phyloP scores from a whole-genome alignment of 2,888 invertebrate genomes.

The Psylliodes chrysocephalus region DNA sequence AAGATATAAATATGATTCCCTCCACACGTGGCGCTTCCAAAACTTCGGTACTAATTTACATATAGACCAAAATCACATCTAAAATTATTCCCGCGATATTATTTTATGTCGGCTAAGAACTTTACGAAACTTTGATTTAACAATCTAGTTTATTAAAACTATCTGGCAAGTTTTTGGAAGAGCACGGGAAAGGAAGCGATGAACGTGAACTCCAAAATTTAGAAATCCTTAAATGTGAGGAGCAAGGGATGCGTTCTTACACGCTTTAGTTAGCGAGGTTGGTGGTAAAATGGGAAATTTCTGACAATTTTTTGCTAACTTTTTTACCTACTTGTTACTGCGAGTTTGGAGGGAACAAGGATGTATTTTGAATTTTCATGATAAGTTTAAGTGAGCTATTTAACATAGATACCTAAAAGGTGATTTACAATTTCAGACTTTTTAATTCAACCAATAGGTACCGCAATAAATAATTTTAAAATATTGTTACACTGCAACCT shows the following conservation, averaged over 20 bases:
- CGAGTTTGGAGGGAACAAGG: no score
- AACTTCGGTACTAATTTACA: constrained; percentile 47
- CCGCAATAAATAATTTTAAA: no score
- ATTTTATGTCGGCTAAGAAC: constrained; percentile 43
- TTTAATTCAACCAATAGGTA: no score
- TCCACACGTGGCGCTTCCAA: constrained; percentile 42
- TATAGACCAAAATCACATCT: constrained; percentile 46
- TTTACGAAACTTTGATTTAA: constrained; percentile 39
- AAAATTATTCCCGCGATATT: constrained; percentile 47
- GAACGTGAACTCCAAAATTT: background rate
- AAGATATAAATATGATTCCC: constrained; percentile 52
- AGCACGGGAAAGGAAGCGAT: background rate
- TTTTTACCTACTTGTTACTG: no score
- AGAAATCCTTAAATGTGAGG: background rate
- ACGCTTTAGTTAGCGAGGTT: background rate
- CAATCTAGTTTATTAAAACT: constrained; percentile 43
- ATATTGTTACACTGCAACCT: no score
- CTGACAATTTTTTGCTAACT: no score
- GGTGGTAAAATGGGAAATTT: background rate
- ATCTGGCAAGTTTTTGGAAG: constrained; percentile 28
- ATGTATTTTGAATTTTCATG: no score
- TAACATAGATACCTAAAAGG: no score
- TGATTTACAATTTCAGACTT: no score
- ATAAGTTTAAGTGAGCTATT: no score
- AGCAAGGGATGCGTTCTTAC: background rate